phyloP scores from a whole-genome alignment of 2,113 vertebrate genomes.

The Circaetus gallicus region DNA sequence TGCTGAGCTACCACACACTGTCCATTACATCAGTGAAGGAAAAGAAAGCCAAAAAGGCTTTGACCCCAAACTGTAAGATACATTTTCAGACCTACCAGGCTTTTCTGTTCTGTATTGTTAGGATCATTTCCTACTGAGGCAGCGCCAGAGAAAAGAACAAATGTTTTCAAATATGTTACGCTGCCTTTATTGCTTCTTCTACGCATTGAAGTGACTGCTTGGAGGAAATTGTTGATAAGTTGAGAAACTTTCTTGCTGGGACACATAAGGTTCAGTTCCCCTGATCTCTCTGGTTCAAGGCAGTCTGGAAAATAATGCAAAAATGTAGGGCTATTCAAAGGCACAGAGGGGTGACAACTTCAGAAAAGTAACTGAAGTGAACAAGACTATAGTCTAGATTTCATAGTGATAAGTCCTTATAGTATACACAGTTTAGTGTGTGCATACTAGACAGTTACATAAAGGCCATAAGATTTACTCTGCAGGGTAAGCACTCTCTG shows the following conservation, averaged over 20 bases:
- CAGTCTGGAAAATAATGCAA: not conserved
- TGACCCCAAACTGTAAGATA: not conserved
- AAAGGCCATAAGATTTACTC: not conserved
- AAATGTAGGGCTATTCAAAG: not conserved
- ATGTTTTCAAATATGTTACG: not conserved
- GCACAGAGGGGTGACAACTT: not conserved
- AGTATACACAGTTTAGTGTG: too few relatives aligned
- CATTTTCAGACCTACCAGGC: not conserved
- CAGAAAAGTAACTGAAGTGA: not conserved
- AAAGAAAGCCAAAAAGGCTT: not conserved
- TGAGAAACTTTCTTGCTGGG: not conserved
- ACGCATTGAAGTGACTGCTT: not conserved
- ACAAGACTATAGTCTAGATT: not conserved
- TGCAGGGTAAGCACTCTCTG: not conserved
- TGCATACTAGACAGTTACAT: not conserved
- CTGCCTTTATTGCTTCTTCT: not conserved
- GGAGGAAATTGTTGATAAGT: not conserved
- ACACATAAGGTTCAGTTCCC: not conserved
- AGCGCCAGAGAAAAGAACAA: not conserved
- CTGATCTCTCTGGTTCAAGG: not conserved
- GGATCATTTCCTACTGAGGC: not conserved
- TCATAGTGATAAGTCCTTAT: not conserved
- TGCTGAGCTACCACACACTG: conserved; percentile 11
- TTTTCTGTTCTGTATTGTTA: not conserved
- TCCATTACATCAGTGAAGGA: not conserved